Percentiles rank a stretch among this genome's conserved stretches.
Evolutionary conservation across 2,797 vertebrate genomes (phyloP).

Genomic region (Melanotaenia pygmaea): DNA sequence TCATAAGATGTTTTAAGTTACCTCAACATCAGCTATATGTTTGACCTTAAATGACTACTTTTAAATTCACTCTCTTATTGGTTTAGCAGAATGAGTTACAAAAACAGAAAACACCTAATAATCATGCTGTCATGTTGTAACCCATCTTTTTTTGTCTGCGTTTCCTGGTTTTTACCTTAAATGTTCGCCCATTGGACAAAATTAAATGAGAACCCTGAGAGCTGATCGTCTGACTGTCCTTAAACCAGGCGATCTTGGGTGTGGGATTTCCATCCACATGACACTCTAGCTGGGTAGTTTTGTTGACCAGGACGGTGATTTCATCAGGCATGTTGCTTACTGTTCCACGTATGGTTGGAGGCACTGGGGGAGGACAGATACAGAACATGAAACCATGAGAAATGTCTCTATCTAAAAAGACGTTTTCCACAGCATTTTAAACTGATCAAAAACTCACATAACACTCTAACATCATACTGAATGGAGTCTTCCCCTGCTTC

Average conservation of each 20-base stretch:
- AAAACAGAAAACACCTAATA: no score
- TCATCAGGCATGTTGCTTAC: slow-evolving; percentile 86
- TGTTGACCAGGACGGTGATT: slow-evolving; percentile 86
- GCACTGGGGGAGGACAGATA: slow-evolving; percentile 79
- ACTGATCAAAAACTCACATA: slow-evolving; percentile 84
- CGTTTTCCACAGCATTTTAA: background rate
- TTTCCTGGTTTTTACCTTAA: slow-evolving; percentile 84
- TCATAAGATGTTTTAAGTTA: background rate
- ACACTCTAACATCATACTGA: slow-evolving; percentile 89
- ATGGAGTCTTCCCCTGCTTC: slow-evolving; percentile 97
- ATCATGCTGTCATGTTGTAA: background rate
- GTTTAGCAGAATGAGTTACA: no score
- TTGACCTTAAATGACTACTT: no score
- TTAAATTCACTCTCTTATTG: no score
- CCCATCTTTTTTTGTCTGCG: background rate
- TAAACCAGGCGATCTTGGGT: slow-evolving; percentile 91
- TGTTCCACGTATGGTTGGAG: slow-evolving; percentile 87
- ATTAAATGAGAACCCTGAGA: slow-evolving; percentile 77
- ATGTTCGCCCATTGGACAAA: slow-evolving; percentile 85
- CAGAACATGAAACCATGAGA: slow-evolving; percentile 2
- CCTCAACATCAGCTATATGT: background rate
- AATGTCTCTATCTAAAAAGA: background rate
- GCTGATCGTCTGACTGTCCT: slow-evolving; percentile 84
- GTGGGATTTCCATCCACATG: slow-evolving; percentile 86
- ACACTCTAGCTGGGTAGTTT: slow-evolving; percentile 86